These are phyloP conservation scores for Eledona agricola DNA, from an alignment of 2,888 invertebrate genomes.

Conservation along the genomic window DNA sequence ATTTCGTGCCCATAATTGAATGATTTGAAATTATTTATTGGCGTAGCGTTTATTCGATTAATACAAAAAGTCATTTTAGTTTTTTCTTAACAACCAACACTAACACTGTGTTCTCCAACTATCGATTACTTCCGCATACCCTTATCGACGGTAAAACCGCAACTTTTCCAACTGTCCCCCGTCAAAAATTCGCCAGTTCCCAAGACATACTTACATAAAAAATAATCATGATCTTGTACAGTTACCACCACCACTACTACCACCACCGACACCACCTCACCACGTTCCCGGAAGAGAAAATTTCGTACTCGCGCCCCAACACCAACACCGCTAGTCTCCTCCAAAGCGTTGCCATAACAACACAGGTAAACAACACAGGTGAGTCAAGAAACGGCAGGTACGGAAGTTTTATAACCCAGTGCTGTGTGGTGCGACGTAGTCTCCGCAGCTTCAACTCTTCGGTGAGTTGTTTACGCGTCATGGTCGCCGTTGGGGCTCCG, in stretches of 20 bases:
- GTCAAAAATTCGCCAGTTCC: slow-evolving; percentile 19
- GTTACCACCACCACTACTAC: no score
- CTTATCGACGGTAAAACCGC: slow-evolving; percentile 32
- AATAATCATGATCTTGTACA: slow-evolving; percentile 11
- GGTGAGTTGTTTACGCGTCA: slow-evolving; percentile 18
- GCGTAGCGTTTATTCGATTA: no score
- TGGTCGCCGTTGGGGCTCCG: slow-evolving; percentile 9
- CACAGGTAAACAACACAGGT: slow-evolving; percentile 50
- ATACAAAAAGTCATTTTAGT: no score
- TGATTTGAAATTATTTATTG: no score
- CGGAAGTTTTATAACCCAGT: slow-evolving; percentile 48
- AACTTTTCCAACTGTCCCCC: slow-evolving; percentile 5
- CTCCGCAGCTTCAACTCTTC: slow-evolving; percentile 14
- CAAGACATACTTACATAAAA: slow-evolving; percentile 10
- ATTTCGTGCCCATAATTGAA: no score
- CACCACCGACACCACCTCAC: slow-evolving; percentile 22
- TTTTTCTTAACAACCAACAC: slow-evolving; percentile 11
- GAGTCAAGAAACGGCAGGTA: slow-evolving; percentile 36
- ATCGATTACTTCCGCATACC: slow-evolving; percentile 48
- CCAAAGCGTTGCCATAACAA: slow-evolving; percentile 48
- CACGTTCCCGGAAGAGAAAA: slow-evolving; percentile 39
- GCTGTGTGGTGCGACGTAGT: slow-evolving; percentile 25
- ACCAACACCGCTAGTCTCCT: slow-evolving; percentile 8
- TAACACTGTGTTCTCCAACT: slow-evolving; percentile 48
- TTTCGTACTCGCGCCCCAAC: slow-evolving; percentile 32